phyloP scores from a whole-genome alignment of 2,888 invertebrate genomes.

The Orthonychiurus folsomi region DNA sequence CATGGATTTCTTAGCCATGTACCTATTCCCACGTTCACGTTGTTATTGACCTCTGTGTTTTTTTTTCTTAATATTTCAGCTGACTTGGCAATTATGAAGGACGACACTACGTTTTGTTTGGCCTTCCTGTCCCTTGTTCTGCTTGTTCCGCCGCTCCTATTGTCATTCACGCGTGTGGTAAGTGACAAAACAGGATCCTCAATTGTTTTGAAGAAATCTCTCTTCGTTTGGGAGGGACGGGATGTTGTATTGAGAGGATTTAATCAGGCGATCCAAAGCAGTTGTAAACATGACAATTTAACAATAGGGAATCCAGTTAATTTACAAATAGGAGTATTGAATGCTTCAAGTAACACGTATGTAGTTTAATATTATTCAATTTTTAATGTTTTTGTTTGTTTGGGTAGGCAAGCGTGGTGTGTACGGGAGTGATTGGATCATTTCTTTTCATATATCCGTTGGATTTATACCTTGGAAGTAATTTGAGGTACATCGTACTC shows the following conservation, averaged over 20 bases:
- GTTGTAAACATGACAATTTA: no score
- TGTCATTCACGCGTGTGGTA: constrained; percentile 48
- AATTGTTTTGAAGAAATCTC: no score
- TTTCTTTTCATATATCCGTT: constrained; percentile 55
- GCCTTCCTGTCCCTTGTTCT: constrained; percentile 51
- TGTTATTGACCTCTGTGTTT: no score
- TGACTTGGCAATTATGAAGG: constrained; percentile 46
- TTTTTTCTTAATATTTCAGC: constrained; percentile 41
- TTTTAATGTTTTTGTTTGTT: constrained; percentile 29
- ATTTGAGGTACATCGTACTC: constrained; percentile 59
- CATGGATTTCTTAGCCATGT: no score
- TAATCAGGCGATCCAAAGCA: background rate
- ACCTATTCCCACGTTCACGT: background rate
- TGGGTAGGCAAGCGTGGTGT: constrained; percentile 55
- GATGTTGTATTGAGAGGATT: background rate
- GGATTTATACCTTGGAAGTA: constrained; percentile 57
- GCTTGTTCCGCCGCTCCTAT: constrained; percentile 48
- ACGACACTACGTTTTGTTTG: constrained; percentile 56
- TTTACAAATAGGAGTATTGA: no score
- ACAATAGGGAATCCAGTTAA: no score
- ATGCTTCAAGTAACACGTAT: no score
- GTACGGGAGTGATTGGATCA: constrained; percentile 56
- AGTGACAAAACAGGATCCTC: constrained; percentile 23
- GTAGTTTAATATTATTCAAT: no score
- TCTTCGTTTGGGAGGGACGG: background rate